Base-by-base conservation (phyloP, 2,797 vertebrate genomes). In the Poeciliopsis turneri region DNA sequence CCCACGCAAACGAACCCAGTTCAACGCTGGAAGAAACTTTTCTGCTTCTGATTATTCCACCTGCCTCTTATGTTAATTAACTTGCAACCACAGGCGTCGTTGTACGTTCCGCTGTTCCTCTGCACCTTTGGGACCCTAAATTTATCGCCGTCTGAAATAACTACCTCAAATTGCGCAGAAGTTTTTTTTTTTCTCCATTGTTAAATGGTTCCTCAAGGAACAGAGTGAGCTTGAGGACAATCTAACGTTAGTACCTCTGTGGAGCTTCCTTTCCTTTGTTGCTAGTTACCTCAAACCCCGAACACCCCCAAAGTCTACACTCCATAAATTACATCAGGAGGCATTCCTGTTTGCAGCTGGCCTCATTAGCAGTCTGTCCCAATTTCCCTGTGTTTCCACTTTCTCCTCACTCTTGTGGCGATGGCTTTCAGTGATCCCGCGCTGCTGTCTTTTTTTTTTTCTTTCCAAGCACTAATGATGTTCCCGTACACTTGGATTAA, bases 401-500 rank as follows among this genome's bases (percentile, higher is more conserved):
- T 45, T 83, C 75, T 84, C 41, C 64, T 89, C 78, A 88, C 75
- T 84, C 85, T 84, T 89, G 84, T 70, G 43, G 57, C 64, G 64
- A 70, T 36, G 61, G 72, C 61, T 88, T 85, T 88, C 77, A 84
- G 75, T 84, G 72, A 64, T 76, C 53, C 74, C 75, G 45, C 11
- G 1, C 20, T 36, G 47, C 45, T 20, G 36, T 82, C n/a, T 74
- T 84, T 75, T 78, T 20, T 49, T 20, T 49, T 49, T 59, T 59
- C 5, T 81, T 75, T 78, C 75, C 78, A 74, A 88, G 86, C 84
- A 79, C 82, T 87, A 93, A 90, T 85, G 84, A 89, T 90, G 79
- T 87, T 86, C 80, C 79, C 81, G 88, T 89, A 90, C 76, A 68
- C 81, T 83, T 74, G 89, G 82, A 92, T 92, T 91, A 88, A 85